Percentiles rank a stretch among this genome's conserved stretches.
Evolutionary conservation across 1,140 invertebrate species (phyloP).

Genomic region (Ceratoteleas bidentatus): DNA sequence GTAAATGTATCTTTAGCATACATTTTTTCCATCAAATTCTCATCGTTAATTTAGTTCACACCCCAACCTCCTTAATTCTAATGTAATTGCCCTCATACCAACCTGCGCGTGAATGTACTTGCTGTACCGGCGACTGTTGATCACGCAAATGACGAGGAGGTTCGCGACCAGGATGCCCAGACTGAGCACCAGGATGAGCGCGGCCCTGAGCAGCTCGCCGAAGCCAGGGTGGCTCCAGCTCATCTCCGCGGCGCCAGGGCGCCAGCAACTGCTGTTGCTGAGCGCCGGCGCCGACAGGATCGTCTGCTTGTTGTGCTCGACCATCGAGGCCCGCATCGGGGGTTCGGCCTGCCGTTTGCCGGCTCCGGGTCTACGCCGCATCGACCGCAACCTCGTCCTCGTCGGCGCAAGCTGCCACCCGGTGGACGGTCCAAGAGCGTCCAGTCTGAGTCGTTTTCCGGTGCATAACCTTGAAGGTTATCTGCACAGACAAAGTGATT

Average conservation of each 20-base stretch:
- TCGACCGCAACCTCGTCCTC: conserved; percentile 39
- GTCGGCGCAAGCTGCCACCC: not conserved
- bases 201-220: conserved; percentile 86
- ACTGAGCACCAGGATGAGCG: conserved; percentile 88
- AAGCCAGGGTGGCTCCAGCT: conserved; percentile 84
- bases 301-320: conserved; percentile 78
- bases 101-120: conserved; percentile 93
- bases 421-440: too few relatives aligned
- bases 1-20: too few relatives aligned
- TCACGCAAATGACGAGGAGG: conserved; percentile 89
- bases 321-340: conserved; percentile 51
- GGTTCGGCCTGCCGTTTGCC: not conserved
- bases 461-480: too few relatives aligned
- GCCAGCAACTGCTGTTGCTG: conserved; percentile 90
- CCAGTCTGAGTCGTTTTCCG: too few relatives aligned
- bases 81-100: too few relatives aligned
- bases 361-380: conserved; percentile 5
- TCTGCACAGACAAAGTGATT: too few relatives aligned
- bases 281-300: conserved; percentile 88
- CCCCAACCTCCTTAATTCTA: not conserved
- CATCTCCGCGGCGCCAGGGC: conserved; percentile 84
- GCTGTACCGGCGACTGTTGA: conserved; percentile 90
- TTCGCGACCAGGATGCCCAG: conserved; percentile 89
- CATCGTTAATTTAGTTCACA: too few relatives aligned
- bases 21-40: too few relatives aligned